Conservation (phyloP, 2,888 invertebrate species). For the Plusia festucae region DNA sequence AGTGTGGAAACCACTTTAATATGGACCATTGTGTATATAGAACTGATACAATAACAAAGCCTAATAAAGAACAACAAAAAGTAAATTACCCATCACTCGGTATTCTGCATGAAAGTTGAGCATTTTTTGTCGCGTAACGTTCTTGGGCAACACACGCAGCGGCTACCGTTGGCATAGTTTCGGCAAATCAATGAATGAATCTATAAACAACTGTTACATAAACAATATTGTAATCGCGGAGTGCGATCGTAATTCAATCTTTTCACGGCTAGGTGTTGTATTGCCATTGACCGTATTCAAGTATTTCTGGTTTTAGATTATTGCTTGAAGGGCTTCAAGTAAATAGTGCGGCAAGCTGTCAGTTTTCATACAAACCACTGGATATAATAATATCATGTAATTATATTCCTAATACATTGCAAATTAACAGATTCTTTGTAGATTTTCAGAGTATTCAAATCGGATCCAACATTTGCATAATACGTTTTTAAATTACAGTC, state of each 20-base stretch:
- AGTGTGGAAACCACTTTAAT: background rate
- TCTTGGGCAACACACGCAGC: constrained; percentile 38
- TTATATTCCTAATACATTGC: too few species aligned
- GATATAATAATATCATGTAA: too few species aligned
- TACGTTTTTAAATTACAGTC: background rate
- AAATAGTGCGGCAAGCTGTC: constrained; percentile 14
- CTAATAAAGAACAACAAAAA: constrained; percentile 28
- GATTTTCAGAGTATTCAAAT: background rate
- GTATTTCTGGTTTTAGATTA: constrained; percentile 45
- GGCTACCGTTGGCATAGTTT: constrained; percentile 33
- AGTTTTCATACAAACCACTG: too few species aligned
- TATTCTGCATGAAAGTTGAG: constrained; percentile 19
- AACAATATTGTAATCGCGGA: constrained; percentile 43
- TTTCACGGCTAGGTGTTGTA: constrained; percentile 49
- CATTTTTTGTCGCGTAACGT: constrained; percentile 34
- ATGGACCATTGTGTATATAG: background rate
- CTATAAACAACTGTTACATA: constrained; percentile 46
- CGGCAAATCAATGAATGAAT: constrained; percentile 54
- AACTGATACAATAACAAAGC: constrained; percentile 9
- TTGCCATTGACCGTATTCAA: constrained; percentile 57
- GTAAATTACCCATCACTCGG: constrained; percentile 19
- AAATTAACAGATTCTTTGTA: too few species aligned
- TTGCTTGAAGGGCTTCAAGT: constrained; percentile 32
- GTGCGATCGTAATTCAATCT: constrained; percentile 56
- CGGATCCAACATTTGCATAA: background rate